Percentiles rank a stretch among this genome's conserved stretches.
Evolutionary conservation across 2,888 invertebrate species (phyloP).

Genomic region (Polyommatus icarus): DNA sequence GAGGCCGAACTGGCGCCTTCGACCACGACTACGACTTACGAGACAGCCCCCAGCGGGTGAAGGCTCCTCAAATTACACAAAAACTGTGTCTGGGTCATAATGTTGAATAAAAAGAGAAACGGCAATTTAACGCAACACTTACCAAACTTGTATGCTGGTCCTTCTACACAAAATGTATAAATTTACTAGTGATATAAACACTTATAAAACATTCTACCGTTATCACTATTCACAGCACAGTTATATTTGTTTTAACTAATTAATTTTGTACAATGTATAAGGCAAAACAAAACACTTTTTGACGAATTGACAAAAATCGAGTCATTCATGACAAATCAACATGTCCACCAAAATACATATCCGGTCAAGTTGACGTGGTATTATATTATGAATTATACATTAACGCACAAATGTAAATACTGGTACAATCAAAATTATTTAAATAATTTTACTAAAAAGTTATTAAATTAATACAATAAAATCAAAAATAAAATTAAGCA

Average conservation of each 20-base stretch:
- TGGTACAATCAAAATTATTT: not conserved
- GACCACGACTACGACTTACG: constrained; percentile 44
- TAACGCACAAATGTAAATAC: not conserved
- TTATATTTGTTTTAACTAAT: constrained; percentile 61
- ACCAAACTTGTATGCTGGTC: constrained; percentile 65
- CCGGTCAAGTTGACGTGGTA: constrained; percentile 55
- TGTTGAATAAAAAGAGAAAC: constrained; percentile 61
- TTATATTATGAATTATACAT: constrained; percentile 14
- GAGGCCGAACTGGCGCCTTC: constrained; percentile 45
- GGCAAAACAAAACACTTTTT: constrained; percentile 73
- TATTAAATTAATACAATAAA: not conserved
- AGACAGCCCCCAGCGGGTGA: constrained; percentile 40
- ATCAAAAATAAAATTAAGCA: too few species aligned
- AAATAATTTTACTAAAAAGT: not conserved
- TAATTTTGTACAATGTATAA: constrained; percentile 64
- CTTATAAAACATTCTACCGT: constrained; percentile 68
- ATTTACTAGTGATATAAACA: constrained; percentile 57
- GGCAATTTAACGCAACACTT: constrained; percentile 66
- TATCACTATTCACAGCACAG: constrained; percentile 64
- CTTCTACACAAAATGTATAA: constrained; percentile 55
- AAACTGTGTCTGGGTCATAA: constrained; percentile 48
- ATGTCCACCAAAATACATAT: constrained; percentile 70
- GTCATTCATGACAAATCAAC: constrained; percentile 74
- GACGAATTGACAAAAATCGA: constrained; percentile 74
- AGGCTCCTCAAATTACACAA: constrained; percentile 43